A percentile compares a stretch with the other conserved stretches of the same genome.
Conservation (phyloP, 2,888 invertebrate genomes). For the Phengaris alcon region DNA sequence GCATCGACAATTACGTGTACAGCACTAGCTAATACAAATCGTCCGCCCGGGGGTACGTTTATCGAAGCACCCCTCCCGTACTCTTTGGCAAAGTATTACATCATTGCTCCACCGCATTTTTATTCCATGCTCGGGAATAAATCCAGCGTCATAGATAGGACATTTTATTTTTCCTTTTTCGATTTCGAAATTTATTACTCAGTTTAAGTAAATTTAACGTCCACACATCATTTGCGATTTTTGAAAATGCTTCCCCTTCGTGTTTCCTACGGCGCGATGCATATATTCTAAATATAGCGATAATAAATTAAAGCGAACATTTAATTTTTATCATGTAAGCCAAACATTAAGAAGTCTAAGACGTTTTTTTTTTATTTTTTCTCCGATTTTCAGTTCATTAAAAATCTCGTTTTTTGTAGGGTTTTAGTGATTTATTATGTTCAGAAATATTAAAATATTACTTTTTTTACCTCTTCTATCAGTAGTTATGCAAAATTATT, state of each 20-base stretch:
- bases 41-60: slow-evolving; percentile 71
- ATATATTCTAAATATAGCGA: too few species aligned
- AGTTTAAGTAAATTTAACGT: slow-evolving; percentile 22
- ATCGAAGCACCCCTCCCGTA: slow-evolving; percentile 53
- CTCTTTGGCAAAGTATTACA: slow-evolving; percentile 66
- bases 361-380: too few species aligned
- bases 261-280: too few species aligned
- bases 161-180: slow-evolving; percentile 30
- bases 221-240: slow-evolving; percentile 4
- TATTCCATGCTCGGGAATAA: slow-evolving; percentile 45
- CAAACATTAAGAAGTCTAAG: too few species aligned
- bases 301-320: too few species aligned
- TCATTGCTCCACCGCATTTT: slow-evolving; percentile 54
- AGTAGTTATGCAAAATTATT: neutral
- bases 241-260: neutral
- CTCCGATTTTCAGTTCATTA: too few species aligned
- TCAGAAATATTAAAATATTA: too few species aligned
- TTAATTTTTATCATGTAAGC: too few species aligned
- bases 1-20: slow-evolving; percentile 75
- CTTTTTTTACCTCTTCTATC: too few species aligned
- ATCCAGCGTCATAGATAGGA: slow-evolving; percentile 45
- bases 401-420: too few species aligned
- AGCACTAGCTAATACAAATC: slow-evolving; percentile 77
- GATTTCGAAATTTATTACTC: slow-evolving; percentile 25
- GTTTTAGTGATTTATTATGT: too few species aligned